Evolutionary conservation across 2,113 vertebrate genomes (phyloP), one percentile per base, ranked within the genome.

Genomic region (Ictidomys tridecemlineatus): DNA sequence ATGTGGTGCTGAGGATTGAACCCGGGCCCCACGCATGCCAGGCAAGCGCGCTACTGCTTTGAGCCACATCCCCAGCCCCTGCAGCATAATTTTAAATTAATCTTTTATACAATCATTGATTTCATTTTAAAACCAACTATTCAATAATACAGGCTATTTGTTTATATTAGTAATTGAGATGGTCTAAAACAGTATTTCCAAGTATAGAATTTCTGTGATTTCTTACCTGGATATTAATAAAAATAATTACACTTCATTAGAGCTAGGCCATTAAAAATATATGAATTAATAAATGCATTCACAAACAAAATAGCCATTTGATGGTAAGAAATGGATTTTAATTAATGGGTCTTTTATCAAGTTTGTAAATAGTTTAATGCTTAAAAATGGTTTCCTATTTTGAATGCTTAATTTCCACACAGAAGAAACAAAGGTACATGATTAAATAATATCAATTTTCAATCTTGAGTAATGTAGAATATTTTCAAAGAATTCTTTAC

Each of bases 241-340:
- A 96, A 96, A 85, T 77, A 84, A 95, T 79, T n/a, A 86, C 1
- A 78, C 34, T 74, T 74, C 17, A 89, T 84, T 94, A 93, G 34
- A 89, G 37, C 8, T 90, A 51, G 42, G 26, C 48, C 48, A 87
- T 67, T 94, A 39, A 61, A 92, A 97, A 93, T 7, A 0, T 89
- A 87, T 93, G n/a, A 93, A 95, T 91, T 92, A 90, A 94, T 85
- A 39, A 37, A 89, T 74, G n/a, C 78, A 92, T 85, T 89, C 74
- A 88, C 83, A 89, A 94, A 87, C 73, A 96, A 76, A 96, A 93
- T 0, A 86, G 24, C 14, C 51, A 85, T 69, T 69, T 86, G 89
- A 77, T 79, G 70, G 10, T 56, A 53, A 45, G 53, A 92, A 96
- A 85, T 89, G 53, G 53, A 85, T 95, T 94, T 92, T 88, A 96